Evolutionary conservation across 2,888 invertebrate genomes (phyloP), one percentile per base, ranked within the genome.

Genomic region (Periphyllus acericola): DNA sequence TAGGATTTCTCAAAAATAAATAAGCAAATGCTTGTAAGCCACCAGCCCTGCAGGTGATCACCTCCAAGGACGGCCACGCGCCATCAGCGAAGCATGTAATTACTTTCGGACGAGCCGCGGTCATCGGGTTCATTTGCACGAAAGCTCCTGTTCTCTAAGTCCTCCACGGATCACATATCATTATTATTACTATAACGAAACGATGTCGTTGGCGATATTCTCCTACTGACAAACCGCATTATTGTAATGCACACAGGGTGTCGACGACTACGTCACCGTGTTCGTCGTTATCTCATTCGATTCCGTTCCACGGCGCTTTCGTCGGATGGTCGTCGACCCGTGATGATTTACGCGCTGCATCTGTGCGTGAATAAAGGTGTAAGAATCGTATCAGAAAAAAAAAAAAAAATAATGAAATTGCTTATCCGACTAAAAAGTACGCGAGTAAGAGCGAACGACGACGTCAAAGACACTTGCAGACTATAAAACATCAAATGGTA

Each of bases 401-500:
- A 5, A 8, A 21, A 32, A 34, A 11, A 5, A 46, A 52, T 40
- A n/a, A 29, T 25, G 0, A 76, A 52, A 76, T 52, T 8, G 46
- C 17, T 17, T 32, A 52, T 32, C 52, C 52, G 76, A 52, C 46
- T 46, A n/a, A 52, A 74, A 74, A 36, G n/a, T 40, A 32, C n/a
- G 52, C 29, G 17, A 1, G 3, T 36, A 46, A 46, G n/a, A 60
- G 9, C 25, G 76, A 76, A 6, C 40, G 40, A 6, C 1, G 40
- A 6, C 14, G 46, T 52, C 5, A 46, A 46, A 46, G 46, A 11
- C 46, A 11, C 11, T n/a, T n/a, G n/a, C 74, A n/a, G 32, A 17
- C 19, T 74, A 36, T 74, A 74, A 40, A n/a, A 75, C n/a, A 75
- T 75, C 75, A 46, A n/a, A 75, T 75, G 46, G 34, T 72, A 34